Base-by-base conservation (phyloP, 1,140 invertebrate species). In the Drosophila repletoides region DNA sequence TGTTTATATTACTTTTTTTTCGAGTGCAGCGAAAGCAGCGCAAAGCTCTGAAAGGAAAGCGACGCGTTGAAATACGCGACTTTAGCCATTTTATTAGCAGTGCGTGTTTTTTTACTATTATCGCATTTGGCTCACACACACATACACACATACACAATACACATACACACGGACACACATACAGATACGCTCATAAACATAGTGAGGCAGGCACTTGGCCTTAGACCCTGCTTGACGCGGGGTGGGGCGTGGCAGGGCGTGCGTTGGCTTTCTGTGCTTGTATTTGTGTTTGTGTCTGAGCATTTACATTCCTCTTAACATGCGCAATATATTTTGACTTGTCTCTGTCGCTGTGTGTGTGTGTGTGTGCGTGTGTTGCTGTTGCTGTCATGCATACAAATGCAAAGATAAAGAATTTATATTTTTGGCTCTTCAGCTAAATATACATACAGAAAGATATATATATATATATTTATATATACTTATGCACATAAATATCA, bases 81-180 rank as follows among this genome's bases (percentile, higher is more conserved):
- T 69, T 56, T 63, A 79, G 80, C 75, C 80, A 72, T 86, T 84
- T 84, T 84, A 84, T 86, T 86, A 84, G 80, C 81, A 79, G 80
- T 84, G 80, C 80, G 80, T 84, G 80, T 86, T 86, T 75, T 86
- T 84, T 72, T 72, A 86, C 79, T 79, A 84, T 84, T 86, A 86
- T 84, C 72, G 71, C 70, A 36, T 64, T 75, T 40, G 34, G 48
- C 10, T 51, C 49, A 29, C 33, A 56, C 52, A 46, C 52, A 58
- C 53, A 43, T 41, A 17, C 31, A 26, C 10, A 22, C 1, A 15
- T 17, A 5, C 28, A n/a, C 33, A 14, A 19, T 26, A 12, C 59
- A 24, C 6, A 9, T 15, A 6, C 21, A 12, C n/a, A n/a, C 33
- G 2, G 14, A 19, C 33, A 12, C 59, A 24, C 6, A 9, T 15